phyloP scores from a whole-genome alignment of 2,113 vertebrate genomes.

The Ochotona princeps region DNA sequence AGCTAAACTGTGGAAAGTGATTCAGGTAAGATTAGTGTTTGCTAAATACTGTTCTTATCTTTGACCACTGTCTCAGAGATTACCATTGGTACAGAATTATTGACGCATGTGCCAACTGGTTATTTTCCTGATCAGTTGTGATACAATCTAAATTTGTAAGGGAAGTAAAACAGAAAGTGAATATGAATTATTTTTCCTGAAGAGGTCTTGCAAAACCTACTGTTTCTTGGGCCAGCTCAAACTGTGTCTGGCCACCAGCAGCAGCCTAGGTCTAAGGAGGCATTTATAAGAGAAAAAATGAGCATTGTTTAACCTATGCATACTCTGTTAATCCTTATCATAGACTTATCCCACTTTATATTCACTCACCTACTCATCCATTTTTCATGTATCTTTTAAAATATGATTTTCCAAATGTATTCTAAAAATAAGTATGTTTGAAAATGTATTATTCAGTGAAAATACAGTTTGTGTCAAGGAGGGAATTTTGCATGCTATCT shows the following conservation, averaged over 20 bases:
- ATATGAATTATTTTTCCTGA: background rate
- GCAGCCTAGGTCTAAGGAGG: background rate
- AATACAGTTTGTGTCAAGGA: background rate
- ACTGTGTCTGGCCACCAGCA: background rate
- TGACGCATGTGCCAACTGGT: background rate
- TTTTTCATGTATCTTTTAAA: background rate
- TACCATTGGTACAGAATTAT: background rate
- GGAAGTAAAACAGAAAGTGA: background rate
- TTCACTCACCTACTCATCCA: background rate
- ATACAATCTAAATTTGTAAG: background rate
- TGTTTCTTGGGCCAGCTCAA: background rate
- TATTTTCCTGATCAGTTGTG: background rate
- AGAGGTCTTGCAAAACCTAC: background rate
- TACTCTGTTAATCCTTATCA: background rate
- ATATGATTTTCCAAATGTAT: background rate
- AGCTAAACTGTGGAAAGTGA: background rate
- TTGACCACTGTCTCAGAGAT: conserved; percentile 26
- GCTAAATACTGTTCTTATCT: background rate
- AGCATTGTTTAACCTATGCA: background rate
- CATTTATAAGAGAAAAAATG: background rate
- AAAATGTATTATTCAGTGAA: conserved; percentile 22
- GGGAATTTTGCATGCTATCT: background rate
- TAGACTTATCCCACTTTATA: background rate
- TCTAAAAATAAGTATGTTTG: background rate
- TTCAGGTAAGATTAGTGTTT: background rate